Percentiles rank a stretch among this genome's conserved stretches.
These are phyloP conservation scores for Latheticus oryzae DNA, from an alignment of 2,888 invertebrate genomes.

Conservation along the genomic window DNA sequence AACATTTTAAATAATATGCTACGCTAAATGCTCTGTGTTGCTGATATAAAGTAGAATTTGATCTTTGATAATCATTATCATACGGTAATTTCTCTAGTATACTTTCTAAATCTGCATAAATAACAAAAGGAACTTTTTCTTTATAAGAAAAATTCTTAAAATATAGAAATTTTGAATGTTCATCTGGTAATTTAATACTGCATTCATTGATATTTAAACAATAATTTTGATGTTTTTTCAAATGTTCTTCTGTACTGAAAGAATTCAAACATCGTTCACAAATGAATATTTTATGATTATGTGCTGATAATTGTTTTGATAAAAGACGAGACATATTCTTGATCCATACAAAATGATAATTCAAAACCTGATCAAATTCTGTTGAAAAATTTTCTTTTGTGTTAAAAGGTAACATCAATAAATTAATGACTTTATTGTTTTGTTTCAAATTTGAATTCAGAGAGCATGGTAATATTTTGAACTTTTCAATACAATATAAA, in stretches of 20 bases:
- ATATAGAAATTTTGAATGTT: slow-evolving; percentile 19
- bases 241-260: slow-evolving; percentile 19
- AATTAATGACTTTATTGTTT: slow-evolving; percentile 37
- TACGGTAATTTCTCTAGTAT: slow-evolving; percentile 15
- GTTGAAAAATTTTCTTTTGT: slow-evolving; percentile 24
- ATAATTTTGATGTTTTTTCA: slow-evolving; percentile 12
- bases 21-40: slow-evolving; percentile 38
- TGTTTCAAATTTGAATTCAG: slow-evolving; percentile 33
- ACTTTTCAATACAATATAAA: slow-evolving; percentile 40
- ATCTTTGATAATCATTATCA: not conserved
- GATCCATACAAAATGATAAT: slow-evolving; percentile 45
- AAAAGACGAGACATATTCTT: slow-evolving; percentile 42
- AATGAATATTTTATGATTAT: slow-evolving; percentile 25
- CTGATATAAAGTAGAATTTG: slow-evolving; percentile 1
- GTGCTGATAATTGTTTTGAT: slow-evolving; percentile 28
- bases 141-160: slow-evolving; percentile 39
- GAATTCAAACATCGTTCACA: slow-evolving; percentile 45
- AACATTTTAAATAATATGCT: slow-evolving; percentile 50
- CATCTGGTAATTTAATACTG: slow-evolving; percentile 26
- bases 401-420: slow-evolving; percentile 40
- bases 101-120: slow-evolving; percentile 46
- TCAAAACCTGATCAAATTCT: slow-evolving; percentile 15
- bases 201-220: slow-evolving; percentile 38
- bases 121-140: slow-evolving; percentile 36
- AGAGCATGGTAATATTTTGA: slow-evolving; percentile 4